Evolutionary conservation across 2,797 vertebrate genomes (phyloP).

Genomic region (Acipenser ruthenus): DNA sequence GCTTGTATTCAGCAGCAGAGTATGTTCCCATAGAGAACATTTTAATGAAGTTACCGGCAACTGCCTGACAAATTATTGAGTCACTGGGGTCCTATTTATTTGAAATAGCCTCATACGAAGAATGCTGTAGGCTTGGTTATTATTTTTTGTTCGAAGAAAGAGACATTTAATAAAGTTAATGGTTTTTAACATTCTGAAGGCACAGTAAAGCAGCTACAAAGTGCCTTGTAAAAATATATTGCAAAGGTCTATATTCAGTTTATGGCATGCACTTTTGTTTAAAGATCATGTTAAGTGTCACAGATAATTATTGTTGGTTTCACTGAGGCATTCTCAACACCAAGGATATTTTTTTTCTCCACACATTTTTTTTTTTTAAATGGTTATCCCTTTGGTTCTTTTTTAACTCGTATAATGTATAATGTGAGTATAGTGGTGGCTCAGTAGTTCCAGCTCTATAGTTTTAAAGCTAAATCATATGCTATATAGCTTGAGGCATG

Average conservation of each 20-base stretch:
- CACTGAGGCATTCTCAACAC: too few species aligned
- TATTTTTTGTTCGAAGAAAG: slow-evolving; percentile 3
- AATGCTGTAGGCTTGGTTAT: slow-evolving; percentile 26
- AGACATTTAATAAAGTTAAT: slow-evolving; percentile 28
- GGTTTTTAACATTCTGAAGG: slow-evolving; percentile 9
- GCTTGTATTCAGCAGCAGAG: slow-evolving; percentile 44
- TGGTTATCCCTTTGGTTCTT: too few species aligned
- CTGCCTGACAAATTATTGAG: slow-evolving; percentile 41
- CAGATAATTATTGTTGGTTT: too few species aligned
- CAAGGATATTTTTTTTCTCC: too few species aligned
- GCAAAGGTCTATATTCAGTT: background rate
- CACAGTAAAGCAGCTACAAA: slow-evolving; percentile 20
- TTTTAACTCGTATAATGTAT: too few species aligned
- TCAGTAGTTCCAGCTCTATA: too few species aligned
- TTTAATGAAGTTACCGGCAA: slow-evolving; percentile 50
- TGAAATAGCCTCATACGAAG: slow-evolving; percentile 58
- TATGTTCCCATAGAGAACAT: slow-evolving; percentile 46
- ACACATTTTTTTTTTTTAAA: too few species aligned
- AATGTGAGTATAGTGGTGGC: too few species aligned
- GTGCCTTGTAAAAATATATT: slow-evolving; percentile 17
- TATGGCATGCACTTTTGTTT: background rate
- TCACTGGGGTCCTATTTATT: slow-evolving; percentile 49
- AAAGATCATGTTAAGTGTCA: background rate
- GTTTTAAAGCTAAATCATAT: too few species aligned
- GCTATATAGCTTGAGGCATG: too few species aligned